Evolutionary conservation across 2,888 invertebrate genomes (phyloP), one percentile per base, ranked within the genome.

Genomic region (Eledone cirrhosa): DNA sequence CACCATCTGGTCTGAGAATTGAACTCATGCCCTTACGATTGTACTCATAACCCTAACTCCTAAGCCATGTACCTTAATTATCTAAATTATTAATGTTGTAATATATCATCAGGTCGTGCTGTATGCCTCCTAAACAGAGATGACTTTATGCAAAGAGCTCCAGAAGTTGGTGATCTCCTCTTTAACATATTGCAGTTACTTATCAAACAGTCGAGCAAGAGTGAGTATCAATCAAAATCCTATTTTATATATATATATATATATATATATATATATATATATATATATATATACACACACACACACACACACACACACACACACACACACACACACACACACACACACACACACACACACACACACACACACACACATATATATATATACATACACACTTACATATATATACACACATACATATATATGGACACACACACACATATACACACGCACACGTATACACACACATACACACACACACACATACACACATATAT

Each of bases 91-190:
- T 48, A 72, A 53, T 41, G 0, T 22, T 67, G 24, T 76, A 22
- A 74, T 22, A 67, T 59, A 80, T 72, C 84, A 84, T 5, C 92
- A 95, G 95, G 95, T 81, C 98, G 98, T 92, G 98, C 97, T 1
- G 92, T 98, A 86, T 97, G 97, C 90, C 93, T 98, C 76, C 92
- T 98, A 83, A 97, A 95, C 75, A 95, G 97, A 90, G 94, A 94
- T 24, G 97, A 98, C 91, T 93, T 98, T 85, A 95, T 95, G 41
- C 97, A 97, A 89, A 93, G 98, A 80, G 96, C 96, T 85, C 97
- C 97, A 0, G 95, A 96, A 29, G 96, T 96, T 48, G 98, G 98
- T 3, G 98, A 98, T 90, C 95, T 98, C 29, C 92, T 98, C 82
- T 97, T 96, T 92, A 98, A 98, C 91, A 96, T 97, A 48, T 93